A percentile compares a stretch with the other conserved stretches of the same genome.
phyloP scores from a whole-genome alignment of 2,113 vertebrate species.

The Xenopus borealis region DNA sequence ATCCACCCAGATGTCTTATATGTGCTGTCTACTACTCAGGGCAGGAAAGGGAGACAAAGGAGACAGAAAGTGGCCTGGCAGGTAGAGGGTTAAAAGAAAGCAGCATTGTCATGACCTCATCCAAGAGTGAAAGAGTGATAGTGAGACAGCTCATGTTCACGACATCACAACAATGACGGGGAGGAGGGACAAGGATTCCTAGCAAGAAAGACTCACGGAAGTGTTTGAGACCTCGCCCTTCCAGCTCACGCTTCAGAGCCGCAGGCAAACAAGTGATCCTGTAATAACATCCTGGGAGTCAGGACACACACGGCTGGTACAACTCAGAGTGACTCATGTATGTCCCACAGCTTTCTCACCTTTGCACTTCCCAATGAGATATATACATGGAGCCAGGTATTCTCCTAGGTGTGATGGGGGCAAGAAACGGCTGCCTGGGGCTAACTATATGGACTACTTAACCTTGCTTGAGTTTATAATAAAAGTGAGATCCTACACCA shows the following conservation, averaged over 20 bases:
- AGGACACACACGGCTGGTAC: background rate
- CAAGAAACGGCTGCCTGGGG: too few species aligned
- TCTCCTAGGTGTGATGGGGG: too few species aligned
- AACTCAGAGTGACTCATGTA: too few species aligned
- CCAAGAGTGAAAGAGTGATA: background rate
- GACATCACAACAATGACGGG: background rate
- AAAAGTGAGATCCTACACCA: too few species aligned
- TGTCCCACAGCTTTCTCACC: too few species aligned
- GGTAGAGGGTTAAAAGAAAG: slow-evolving; percentile 31
- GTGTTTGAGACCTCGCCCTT: background rate
- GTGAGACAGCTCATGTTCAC: slow-evolving; percentile 22
- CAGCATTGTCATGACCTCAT: slow-evolving; percentile 20
- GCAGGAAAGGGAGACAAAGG: too few species aligned
- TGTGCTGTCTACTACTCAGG: too few species aligned
- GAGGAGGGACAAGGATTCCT: background rate
- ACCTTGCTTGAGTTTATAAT: too few species aligned
- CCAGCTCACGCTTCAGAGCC: background rate
- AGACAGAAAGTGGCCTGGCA: background rate
- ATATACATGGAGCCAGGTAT: too few species aligned
- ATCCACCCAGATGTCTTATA: too few species aligned
- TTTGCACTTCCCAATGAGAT: too few species aligned
- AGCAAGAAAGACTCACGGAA: slow-evolving; percentile 16
- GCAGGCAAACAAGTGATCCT: slow-evolving; percentile 6
- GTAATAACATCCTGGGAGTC: slow-evolving; percentile 18
- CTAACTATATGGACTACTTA: too few species aligned